These are phyloP conservation scores for Tyrannus savana DNA, from an alignment of 2,113 vertebrate genomes.

Conservation along the genomic window DNA sequence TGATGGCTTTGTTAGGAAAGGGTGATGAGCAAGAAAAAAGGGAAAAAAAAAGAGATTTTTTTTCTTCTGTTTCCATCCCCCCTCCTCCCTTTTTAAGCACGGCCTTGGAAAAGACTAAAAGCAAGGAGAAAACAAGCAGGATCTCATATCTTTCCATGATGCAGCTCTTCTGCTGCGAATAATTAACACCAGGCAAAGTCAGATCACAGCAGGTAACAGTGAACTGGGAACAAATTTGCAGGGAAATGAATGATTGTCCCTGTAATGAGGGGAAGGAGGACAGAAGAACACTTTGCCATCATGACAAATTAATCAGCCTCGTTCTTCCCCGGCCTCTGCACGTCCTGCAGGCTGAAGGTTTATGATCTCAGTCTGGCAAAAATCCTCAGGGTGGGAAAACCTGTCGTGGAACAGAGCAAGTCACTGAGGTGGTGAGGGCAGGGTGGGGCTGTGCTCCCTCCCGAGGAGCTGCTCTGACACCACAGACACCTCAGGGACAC, in stretches of 20 bases:
- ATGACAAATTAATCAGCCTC: constrained; percentile 47
- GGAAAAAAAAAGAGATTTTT: neutral
- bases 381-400: constrained; percentile 4
- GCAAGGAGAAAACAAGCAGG: neutral
- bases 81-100: neutral
- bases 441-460: neutral
- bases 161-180: constrained; percentile 23
- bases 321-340: neutral
- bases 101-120: neutral
- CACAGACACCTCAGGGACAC: neutral
- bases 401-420: neutral
- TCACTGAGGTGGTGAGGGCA: neutral
- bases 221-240: constrained; percentile 8
- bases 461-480: neutral
- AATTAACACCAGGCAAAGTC: constrained; percentile 51
- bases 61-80: neutral
- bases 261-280: constrained; percentile 47
- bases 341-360: neutral
- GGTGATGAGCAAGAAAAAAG: neutral
- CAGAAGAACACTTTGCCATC: constrained; percentile 5
- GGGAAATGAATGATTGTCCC: constrained; percentile 37
- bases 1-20: neutral
- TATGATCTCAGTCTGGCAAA: constrained; percentile 22
- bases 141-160: neutral
- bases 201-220: constrained; percentile 25